These are phyloP conservation scores for Karalla daura DNA, from an alignment of 2,797 vertebrate species.

Conservation along the genomic window DNA sequence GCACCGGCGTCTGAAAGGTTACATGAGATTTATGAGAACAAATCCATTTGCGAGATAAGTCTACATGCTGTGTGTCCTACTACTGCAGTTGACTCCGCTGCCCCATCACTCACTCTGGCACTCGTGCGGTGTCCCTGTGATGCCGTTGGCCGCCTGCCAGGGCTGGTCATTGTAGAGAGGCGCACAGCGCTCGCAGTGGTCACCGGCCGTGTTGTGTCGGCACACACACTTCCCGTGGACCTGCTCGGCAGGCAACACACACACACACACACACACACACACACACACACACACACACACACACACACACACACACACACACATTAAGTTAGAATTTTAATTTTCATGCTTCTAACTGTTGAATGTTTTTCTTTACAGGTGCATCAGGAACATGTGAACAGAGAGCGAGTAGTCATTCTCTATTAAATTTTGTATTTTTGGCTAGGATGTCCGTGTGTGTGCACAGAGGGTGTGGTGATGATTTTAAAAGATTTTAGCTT, in stretches of 20 bases:
- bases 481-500: neutral
- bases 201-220: conserved; percentile 92
- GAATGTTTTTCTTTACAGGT: neutral
- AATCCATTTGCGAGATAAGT: conserved; percentile 42
- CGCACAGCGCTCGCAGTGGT: conserved; percentile 92
- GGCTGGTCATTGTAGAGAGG: conserved; percentile 91
- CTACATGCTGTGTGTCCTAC: conserved; percentile 44
- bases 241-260: conserved; percentile 69
- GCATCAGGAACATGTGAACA: neutral
- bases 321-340: neutral
- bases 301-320: too few relatives aligned
- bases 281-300: too few relatives aligned
- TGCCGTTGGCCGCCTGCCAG: conserved; percentile 92
- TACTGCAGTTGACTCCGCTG: conserved; percentile 46
- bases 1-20: conserved; percentile 24
- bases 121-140: conserved; percentile 86
- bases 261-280: too few relatives aligned
- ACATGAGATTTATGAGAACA: conserved; percentile 49
- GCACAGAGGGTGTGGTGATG: neutral
- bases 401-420: neutral
- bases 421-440: neutral
- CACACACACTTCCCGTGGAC: conserved; percentile 94
- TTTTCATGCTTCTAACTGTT: neutral
- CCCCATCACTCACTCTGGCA: conserved; percentile 86
- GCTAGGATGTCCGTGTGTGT: too few relatives aligned